A percentile compares a stretch with the other conserved stretches of the same genome.
phyloP scores from a whole-genome alignment of 92 coral and sea anemone species.

The Actinernus sp. region DNA sequence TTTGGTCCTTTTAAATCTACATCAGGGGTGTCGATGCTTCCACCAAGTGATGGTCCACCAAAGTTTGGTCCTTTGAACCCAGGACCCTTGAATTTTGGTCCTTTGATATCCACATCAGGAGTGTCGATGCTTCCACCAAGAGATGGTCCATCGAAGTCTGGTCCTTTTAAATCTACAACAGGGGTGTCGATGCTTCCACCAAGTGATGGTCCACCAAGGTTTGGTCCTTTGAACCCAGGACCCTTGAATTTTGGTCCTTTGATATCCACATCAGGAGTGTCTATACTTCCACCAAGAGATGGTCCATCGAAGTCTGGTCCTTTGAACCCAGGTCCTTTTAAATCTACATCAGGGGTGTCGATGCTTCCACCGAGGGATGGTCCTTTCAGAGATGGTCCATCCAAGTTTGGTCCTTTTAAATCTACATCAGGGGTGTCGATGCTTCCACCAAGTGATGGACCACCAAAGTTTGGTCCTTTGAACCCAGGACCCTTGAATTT shows the following conservation, averaged over 20 bases:
- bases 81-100: not conserved
- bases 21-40: conserved; percentile 7
- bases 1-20: conserved; percentile 5
- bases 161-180: not conserved
- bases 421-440: not conserved
- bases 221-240: conserved; percentile 5
- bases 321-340: conserved; percentile 5
- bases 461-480: not conserved
- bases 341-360: conserved; percentile 4
- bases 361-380: not conserved
- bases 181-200: not conserved
- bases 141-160: conserved; percentile 22
- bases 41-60: conserved; percentile 7
- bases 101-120: conserved; percentile 6
- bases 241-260: conserved; percentile 11
- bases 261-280: conserved; percentile 1
- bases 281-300: not conserved
- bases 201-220: conserved; percentile 1
- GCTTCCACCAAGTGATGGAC: not conserved
- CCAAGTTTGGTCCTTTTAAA: not conserved
- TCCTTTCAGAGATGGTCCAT: not conserved
- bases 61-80: conserved; percentile 1
- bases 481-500: not conserved
- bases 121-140: conserved; percentile 1
- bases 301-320: conserved; percentile 7